Conservation (phyloP, 1,140 invertebrate genomes). For the Sycophaga agraensis region DNA sequence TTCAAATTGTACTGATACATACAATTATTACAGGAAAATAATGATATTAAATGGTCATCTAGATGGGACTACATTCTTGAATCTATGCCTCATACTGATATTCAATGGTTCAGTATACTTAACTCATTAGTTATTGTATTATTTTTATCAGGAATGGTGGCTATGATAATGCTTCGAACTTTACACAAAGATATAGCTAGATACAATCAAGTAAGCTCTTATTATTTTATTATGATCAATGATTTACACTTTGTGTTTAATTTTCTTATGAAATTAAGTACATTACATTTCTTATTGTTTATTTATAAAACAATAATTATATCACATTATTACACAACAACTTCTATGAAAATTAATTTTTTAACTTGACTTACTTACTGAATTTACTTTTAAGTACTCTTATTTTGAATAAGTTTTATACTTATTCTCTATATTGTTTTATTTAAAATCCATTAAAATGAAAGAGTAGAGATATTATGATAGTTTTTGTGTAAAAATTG, state of each 20-base stretch:
- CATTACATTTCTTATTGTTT: background rate
- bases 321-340: slow-evolving; percentile 26
- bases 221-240: background rate
- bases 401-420: background rate
- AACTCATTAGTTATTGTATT: slow-evolving; percentile 88
- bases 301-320: background rate
- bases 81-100: slow-evolving; percentile 97
- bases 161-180: slow-evolving; percentile 97
- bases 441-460: background rate
- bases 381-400: background rate
- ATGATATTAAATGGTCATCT: slow-evolving; percentile 95
- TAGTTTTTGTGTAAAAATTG: slow-evolving; percentile 32
- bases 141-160: slow-evolving; percentile 96
- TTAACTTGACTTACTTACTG: background rate
- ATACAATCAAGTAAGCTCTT: slow-evolving; percentile 81
- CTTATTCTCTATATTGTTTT: background rate
- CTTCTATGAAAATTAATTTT: background rate
- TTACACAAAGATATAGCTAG: slow-evolving; percentile 98
- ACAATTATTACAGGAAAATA: slow-evolving; percentile 63
- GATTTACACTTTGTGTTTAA: too few species aligned
- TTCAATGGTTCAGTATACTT: slow-evolving; percentile 97
- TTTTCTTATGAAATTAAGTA: background rate
- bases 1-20: background rate
- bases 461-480: background rate
- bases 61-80: slow-evolving; percentile 99